phyloP scores from a whole-genome alignment of 2,888 invertebrate genomes.

The Zele albiditarsus region DNA sequence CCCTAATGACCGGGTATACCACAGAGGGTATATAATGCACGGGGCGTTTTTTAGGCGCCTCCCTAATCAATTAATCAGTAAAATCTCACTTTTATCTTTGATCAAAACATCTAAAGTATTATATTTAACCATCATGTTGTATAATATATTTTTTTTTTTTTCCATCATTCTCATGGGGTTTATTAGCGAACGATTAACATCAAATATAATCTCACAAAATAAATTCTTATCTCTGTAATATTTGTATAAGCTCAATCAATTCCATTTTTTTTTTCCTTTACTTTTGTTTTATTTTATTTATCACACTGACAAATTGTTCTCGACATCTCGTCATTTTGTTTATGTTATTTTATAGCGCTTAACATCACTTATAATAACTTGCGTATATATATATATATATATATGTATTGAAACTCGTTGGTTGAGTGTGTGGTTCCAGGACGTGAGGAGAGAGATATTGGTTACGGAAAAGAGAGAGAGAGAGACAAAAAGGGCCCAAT shows the following conservation, averaged over 20 bases:
- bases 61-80: conserved; percentile 71
- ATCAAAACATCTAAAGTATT: conserved; percentile 20
- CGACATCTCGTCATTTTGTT: background rate
- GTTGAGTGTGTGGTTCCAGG: background rate
- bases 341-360: background rate
- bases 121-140: background rate
- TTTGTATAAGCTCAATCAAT: background rate
- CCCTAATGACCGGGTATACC: conserved; percentile 64
- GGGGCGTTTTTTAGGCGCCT: conserved; percentile 67
- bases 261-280: background rate
- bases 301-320: background rate
- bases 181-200: conserved; percentile 60
- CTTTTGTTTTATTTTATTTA: background rate
- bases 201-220: background rate
- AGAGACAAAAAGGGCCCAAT: conserved; percentile 27
- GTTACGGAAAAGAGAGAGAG: conserved; percentile 4
- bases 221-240: background rate
- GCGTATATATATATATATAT: background rate
- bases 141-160: conserved; percentile 8
- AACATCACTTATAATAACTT: background rate
- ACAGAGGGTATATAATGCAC: conserved; percentile 59
- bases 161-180: conserved; percentile 49
- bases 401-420: background rate
- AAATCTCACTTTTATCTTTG: conserved; percentile 65
- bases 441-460: background rate